phyloP scores from a whole-genome alignment of 2,797 vertebrate species.

The Karalla daura region DNA sequence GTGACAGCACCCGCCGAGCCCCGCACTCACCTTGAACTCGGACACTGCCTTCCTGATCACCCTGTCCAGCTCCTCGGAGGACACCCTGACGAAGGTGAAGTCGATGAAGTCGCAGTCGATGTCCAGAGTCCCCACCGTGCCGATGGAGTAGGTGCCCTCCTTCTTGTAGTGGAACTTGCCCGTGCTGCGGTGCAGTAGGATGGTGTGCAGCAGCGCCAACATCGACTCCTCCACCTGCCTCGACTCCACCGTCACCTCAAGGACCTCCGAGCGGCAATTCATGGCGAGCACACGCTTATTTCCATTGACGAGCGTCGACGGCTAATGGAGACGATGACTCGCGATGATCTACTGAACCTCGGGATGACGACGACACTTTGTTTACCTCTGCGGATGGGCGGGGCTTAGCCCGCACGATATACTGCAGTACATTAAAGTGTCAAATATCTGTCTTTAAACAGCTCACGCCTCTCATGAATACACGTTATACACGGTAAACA shows the following conservation, averaged over 20 bases:
- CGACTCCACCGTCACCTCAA: conserved; percentile 95
- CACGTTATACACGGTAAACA: accelerated
- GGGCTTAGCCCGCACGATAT: background rate
- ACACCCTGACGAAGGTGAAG: conserved; percentile 93
- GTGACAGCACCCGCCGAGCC: conserved; percentile 1
- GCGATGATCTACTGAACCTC: background rate
- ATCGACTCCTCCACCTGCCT: conserved; percentile 97
- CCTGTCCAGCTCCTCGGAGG: conserved; percentile 95
- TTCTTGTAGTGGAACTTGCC: conserved; percentile 99
- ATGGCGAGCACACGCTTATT: conserved; percentile 71
- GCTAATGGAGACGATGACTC: background rate
- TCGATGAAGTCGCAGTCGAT: conserved; percentile 98
- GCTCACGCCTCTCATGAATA: accelerated
- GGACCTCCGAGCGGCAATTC: conserved; percentile 97
- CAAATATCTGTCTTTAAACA: background rate
- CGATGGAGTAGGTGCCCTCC: conserved; percentile 98
- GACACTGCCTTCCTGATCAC: conserved; percentile 92
- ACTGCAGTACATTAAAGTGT: background rate
- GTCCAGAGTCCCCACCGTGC: conserved; percentile 95
- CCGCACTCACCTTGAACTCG: conserved; percentile 91
- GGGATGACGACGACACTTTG: conserved; percentile 43
- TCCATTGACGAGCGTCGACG: conserved; percentile 34
- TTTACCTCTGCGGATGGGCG: conserved; percentile 57
- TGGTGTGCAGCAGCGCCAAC: conserved; percentile 92
- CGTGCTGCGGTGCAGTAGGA: conserved; percentile 95